Evolutionary conservation across 2,797 vertebrate genomes (phyloP).

Genomic region (Pantherophis alleghaniensis): DNA sequence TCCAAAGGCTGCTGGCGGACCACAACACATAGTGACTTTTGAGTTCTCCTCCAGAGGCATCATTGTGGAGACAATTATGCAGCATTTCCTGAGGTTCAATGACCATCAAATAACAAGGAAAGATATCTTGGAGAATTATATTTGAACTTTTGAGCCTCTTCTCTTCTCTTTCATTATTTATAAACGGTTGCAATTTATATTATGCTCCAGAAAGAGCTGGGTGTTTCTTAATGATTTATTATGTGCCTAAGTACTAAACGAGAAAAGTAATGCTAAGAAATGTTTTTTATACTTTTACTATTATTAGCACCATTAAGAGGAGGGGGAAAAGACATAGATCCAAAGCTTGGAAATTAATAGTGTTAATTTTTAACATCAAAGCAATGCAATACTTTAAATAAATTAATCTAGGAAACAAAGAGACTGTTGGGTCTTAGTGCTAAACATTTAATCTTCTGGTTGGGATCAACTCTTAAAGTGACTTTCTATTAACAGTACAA

Average conservation of each 20-base stretch:
- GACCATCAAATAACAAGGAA: background rate
- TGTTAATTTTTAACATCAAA: background rate
- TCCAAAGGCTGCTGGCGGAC: background rate
- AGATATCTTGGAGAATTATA: background rate
- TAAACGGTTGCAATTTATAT: background rate
- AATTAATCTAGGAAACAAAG: slow-evolving; percentile 15
- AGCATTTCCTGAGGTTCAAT: background rate
- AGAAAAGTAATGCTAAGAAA: background rate
- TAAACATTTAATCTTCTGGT: slow-evolving; percentile 35
- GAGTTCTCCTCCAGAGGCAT: background rate
- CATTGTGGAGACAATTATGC: background rate
- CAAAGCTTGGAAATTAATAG: background rate
- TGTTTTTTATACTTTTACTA: background rate
- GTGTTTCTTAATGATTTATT: slow-evolving; percentile 3
- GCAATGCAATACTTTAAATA: background rate
- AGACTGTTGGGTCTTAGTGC: background rate
- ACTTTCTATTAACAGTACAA: background rate
- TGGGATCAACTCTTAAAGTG: slow-evolving; percentile 33
- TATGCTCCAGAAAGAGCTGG: background rate
- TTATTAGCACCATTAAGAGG: background rate
- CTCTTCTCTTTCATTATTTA: background rate
- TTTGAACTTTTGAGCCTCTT: background rate
- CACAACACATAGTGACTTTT: background rate
- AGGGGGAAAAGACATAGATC: background rate
- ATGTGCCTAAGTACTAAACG: background rate